Evolutionary conservation across 2,797 vertebrate genomes (phyloP).

Genomic region (Morelia viridis): DNA sequence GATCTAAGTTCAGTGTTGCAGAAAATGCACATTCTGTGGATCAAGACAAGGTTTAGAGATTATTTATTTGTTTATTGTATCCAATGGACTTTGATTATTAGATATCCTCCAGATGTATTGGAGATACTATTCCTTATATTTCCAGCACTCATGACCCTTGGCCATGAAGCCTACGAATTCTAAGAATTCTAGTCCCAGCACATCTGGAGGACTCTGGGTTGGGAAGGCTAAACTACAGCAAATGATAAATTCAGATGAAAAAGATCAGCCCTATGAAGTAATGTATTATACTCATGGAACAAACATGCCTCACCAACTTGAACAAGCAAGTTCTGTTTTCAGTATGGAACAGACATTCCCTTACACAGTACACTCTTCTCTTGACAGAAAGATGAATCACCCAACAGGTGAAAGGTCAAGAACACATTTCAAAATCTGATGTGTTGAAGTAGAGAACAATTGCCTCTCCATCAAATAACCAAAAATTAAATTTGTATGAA

Average conservation of each 20-base stretch:
- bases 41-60: background rate
- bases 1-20: background rate
- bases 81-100: background rate
- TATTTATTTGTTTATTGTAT: background rate
- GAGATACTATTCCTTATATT: background rate
- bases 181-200: background rate
- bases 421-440: conserved; percentile 6
- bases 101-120: background rate
- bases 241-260: background rate
- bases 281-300: background rate
- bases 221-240: background rate
- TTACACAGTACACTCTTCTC: background rate
- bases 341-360: background rate
- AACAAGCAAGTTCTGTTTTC: background rate
- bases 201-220: background rate
- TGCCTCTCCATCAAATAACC: background rate
- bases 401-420: conserved; percentile 17
- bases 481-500: background rate
- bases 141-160: background rate
- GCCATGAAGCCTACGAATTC: background rate
- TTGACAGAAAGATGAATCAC: background rate
- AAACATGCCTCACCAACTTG: background rate
- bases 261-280: background rate
- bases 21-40: background rate
- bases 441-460: background rate